Conservation (phyloP, 2,888 invertebrate species). For the Matsumyia berberina region DNA sequence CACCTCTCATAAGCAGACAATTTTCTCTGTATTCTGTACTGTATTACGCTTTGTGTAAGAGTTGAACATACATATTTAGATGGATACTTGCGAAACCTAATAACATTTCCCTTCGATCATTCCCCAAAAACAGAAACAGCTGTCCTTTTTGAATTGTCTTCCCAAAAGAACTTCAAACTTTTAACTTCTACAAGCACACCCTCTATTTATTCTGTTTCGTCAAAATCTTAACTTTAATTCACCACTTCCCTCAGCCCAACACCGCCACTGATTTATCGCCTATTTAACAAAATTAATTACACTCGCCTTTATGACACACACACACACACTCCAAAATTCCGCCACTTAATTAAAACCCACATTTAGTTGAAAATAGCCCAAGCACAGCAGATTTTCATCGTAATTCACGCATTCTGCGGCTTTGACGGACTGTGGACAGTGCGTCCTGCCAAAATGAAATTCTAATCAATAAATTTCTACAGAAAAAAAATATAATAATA, state of each 20-base stretch:
- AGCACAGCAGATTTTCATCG: slow-evolving; percentile 55
- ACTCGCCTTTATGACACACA: slow-evolving; percentile 54
- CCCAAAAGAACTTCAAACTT: too few species aligned
- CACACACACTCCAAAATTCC: slow-evolving; percentile 27
- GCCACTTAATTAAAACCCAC: slow-evolving; percentile 73
- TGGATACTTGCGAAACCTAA: too few species aligned
- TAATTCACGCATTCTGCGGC: slow-evolving; percentile 65
- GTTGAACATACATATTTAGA: too few species aligned
- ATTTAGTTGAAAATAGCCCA: slow-evolving; percentile 66
- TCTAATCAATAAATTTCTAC: slow-evolving; percentile 64
- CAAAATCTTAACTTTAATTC: slow-evolving; percentile 44
- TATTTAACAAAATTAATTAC: slow-evolving; percentile 73
- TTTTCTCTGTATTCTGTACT: too few species aligned
- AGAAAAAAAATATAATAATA: slow-evolving; percentile 31
- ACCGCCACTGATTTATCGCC: slow-evolving; percentile 67
- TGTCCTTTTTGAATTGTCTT: too few species aligned
- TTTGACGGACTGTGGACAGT: slow-evolving; percentile 50
- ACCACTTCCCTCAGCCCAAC: slow-evolving; percentile 53
- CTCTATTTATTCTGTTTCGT: slow-evolving; percentile 6
- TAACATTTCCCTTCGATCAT: too few species aligned
- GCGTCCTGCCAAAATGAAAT: slow-evolving; percentile 52
- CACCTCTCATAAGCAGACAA: too few species aligned
- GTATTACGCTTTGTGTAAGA: too few species aligned
- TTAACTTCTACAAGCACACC: slow-evolving; percentile 1
- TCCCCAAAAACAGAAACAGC: too few species aligned